A percentile compares a stretch with the other conserved stretches of the same genome.
phyloP scores from a whole-genome alignment of 2,113 vertebrate species.

The Vimba vimba region DNA sequence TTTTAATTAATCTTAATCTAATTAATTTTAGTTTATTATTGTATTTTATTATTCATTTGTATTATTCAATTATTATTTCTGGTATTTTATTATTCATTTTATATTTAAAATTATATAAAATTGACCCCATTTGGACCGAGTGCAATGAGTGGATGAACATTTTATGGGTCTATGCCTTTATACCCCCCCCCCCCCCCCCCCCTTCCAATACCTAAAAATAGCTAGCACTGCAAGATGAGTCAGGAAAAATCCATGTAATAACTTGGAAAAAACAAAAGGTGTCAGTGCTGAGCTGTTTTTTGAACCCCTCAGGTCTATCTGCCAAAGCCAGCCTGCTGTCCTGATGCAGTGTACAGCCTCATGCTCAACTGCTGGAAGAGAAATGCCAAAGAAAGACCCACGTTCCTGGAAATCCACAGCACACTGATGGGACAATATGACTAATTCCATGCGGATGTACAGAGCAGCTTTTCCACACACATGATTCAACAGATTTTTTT shows the following conservation, averaged over 20 bases:
- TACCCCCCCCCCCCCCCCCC: no score
- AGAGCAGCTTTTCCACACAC: neutral
- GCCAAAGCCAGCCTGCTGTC: slow-evolving; percentile 87
- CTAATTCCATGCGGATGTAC: slow-evolving; percentile 62
- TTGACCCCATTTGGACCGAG: neutral
- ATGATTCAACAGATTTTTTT: neutral
- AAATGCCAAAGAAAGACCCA: slow-evolving; percentile 91
- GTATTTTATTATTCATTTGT: neutral
- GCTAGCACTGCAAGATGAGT: slow-evolving; percentile 11
- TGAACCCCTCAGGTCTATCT: slow-evolving; percentile 83
- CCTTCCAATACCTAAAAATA: neutral
- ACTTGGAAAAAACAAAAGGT: neutral
- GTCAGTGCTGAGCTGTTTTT: slow-evolving; percentile 45
- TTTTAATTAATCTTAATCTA: no score
- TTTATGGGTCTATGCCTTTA: no score
- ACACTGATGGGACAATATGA: slow-evolving; percentile 78
- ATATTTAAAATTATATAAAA: neutral
- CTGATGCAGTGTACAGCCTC: slow-evolving; percentile 86
- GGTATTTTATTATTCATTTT: neutral
- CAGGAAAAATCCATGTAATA: slow-evolving; percentile 18
- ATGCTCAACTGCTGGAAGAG: slow-evolving; percentile 97
- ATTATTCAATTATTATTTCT: neutral
- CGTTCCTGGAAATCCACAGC: slow-evolving; percentile 90
- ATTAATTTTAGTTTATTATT: neutral
- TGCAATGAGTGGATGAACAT: no score